Percentiles rank a stretch among this genome's conserved stretches.
Evolutionary conservation across 2,113 vertebrate species (phyloP).

Genomic region (Malurus elegans): DNA sequence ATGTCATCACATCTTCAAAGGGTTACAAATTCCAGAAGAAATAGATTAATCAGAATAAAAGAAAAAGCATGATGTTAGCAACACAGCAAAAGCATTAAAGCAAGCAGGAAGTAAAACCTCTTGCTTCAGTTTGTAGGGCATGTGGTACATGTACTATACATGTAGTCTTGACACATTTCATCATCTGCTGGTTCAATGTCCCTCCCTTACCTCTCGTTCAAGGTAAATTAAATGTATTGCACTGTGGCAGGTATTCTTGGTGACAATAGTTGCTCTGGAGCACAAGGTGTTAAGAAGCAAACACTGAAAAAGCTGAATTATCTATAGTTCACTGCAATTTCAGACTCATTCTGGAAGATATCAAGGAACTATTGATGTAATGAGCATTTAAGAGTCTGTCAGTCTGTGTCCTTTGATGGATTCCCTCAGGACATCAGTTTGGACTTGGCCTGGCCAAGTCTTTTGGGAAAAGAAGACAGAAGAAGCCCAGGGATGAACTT

Average conservation of each 20-base stretch:
- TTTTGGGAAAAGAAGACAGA: background rate
- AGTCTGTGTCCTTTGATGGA: background rate
- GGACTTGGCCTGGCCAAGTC: background rate
- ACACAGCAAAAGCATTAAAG: background rate
- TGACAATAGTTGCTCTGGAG: background rate
- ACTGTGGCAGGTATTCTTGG: background rate
- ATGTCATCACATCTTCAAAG: background rate
- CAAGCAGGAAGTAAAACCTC: background rate
- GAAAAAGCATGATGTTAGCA: background rate
- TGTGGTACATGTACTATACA: background rate
- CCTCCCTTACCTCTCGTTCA: background rate
- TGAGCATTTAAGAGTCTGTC: background rate
- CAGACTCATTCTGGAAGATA: background rate
- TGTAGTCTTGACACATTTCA: background rate
- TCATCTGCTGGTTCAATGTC: background rate
- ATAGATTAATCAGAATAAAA: background rate
- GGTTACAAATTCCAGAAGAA: background rate
- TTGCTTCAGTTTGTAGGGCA: accelerated
- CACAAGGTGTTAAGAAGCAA: background rate
- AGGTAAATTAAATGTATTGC: background rate
- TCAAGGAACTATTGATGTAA: background rate
- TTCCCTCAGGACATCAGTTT: background rate
- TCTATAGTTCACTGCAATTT: background rate
- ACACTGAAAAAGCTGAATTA: background rate
- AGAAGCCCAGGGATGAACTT: background rate